phyloP scores from a whole-genome alignment of 2,113 vertebrate genomes.

The Casuarius casuarius region DNA sequence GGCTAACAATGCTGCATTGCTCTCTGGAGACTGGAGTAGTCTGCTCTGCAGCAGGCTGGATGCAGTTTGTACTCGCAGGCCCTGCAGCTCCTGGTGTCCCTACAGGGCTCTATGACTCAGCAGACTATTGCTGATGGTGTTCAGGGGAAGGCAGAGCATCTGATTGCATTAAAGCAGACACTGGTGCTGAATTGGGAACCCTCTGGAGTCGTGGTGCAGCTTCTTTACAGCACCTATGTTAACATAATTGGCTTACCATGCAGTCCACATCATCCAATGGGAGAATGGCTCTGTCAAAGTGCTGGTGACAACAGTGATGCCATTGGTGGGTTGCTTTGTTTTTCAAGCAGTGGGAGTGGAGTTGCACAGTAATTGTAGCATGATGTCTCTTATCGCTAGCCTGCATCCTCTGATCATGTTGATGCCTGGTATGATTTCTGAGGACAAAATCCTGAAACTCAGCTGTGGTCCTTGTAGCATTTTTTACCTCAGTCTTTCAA shows the following conservation, averaged over 20 bases:
- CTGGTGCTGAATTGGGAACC: neutral
- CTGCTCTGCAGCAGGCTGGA: constrained; percentile 27
- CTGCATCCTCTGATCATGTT: neutral
- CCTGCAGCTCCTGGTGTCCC: constrained; percentile 29
- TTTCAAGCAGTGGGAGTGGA: neutral
- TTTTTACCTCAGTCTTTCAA: neutral
- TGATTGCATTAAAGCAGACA: constrained; percentile 21
- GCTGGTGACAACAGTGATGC: constrained; percentile 42
- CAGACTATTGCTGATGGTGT: constrained; percentile 40
- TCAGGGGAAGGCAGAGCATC: constrained; percentile 3
- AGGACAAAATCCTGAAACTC: neutral
- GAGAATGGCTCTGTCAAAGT: neutral
- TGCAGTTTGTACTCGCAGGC: neutral
- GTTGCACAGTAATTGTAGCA: neutral
- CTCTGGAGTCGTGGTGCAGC: neutral
- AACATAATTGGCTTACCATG: neutral
- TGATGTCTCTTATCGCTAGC: neutral
- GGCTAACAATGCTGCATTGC: neutral
- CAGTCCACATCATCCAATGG: neutral
- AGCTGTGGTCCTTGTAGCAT: neutral
- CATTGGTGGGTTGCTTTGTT: constrained; percentile 30
- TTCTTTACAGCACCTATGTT: neutral
- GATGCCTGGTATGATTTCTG: neutral
- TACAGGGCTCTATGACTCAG: constrained; percentile 66
- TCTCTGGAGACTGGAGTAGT: neutral